Conservation (phyloP, 2,888 invertebrate genomes). For the Torymus aiolomorphi region DNA sequence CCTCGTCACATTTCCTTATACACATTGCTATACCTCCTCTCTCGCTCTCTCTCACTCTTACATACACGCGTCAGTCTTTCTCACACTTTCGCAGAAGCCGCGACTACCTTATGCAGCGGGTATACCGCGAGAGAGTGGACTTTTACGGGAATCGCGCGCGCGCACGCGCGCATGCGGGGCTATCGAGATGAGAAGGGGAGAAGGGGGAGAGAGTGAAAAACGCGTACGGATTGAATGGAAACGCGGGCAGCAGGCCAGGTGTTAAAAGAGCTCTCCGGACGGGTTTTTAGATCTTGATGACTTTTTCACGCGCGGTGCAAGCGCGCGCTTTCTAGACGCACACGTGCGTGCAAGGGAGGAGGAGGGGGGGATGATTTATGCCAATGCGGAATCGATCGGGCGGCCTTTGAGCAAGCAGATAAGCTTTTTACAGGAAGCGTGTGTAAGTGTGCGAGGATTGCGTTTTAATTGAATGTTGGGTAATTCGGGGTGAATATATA, state of each 20-base stretch:
- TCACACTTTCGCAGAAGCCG: conserved; percentile 63
- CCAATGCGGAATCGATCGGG: background rate
- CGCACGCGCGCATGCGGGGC: background rate
- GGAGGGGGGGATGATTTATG: conserved; percentile 38
- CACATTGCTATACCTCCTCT: background rate
- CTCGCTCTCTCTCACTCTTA: too few species aligned
- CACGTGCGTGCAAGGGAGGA: background rate
- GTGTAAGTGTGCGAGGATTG: too few species aligned
- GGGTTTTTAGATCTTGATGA: conserved; percentile 44
- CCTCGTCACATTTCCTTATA: background rate
- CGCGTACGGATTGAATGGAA: conserved; percentile 20
- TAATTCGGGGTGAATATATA: too few species aligned
- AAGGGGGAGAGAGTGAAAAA: conserved; percentile 11
- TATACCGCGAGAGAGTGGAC: conserved; percentile 63
- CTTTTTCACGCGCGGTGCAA: conserved; percentile 30
- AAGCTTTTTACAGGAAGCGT: too few species aligned
- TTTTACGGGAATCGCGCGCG: conserved; percentile 68
- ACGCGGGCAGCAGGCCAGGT: conserved; percentile 50
- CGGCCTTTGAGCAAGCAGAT: too few species aligned
- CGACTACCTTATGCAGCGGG: conserved; percentile 64
- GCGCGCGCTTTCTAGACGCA: conserved; percentile 29
- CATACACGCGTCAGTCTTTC: conserved; percentile 36
- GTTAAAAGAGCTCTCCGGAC: conserved; percentile 31
- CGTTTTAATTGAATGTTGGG: too few species aligned
- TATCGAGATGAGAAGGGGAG: conserved; percentile 10